Conservation (phyloP, 2,888 invertebrate species). For the Aphrophora alni region DNA sequence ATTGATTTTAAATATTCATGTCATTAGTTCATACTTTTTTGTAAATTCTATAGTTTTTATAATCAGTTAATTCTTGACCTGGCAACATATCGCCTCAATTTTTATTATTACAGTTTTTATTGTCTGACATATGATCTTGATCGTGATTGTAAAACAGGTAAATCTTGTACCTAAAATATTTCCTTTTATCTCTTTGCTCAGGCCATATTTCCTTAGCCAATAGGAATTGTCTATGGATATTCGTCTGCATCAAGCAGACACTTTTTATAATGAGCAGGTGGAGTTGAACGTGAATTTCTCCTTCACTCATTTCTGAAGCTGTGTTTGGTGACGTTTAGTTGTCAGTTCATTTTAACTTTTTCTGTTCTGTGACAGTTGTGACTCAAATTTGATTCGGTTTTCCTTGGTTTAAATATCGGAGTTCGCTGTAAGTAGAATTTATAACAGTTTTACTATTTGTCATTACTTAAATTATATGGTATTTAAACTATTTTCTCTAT, state of each 20-base stretch:
- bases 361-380: not conserved
- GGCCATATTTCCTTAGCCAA: not conserved
- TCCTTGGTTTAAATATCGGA: not conserved
- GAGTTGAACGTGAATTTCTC: not conserved
- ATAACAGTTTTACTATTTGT: too few relatives aligned
- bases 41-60: too few relatives aligned
- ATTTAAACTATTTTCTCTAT: too few relatives aligned
- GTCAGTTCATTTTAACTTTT: not conserved
- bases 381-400: not conserved
- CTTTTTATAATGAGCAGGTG: not conserved
- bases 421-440: not conserved
- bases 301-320: not conserved
- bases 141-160: too few relatives aligned
- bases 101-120: too few relatives aligned
- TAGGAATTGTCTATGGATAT: not conserved
- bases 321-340: not conserved
- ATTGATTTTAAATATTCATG: too few relatives aligned
- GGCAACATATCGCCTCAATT: too few relatives aligned
- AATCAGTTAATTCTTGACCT: too few relatives aligned
- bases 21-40: too few relatives aligned
- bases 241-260: slow-evolving; percentile 5
- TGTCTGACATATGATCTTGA: too few relatives aligned
- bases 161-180: too few relatives aligned
- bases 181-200: not conserved
- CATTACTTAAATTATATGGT: too few relatives aligned